phyloP scores from a whole-genome alignment of 2,888 invertebrate genomes.

The Mesoligia furuncula region DNA sequence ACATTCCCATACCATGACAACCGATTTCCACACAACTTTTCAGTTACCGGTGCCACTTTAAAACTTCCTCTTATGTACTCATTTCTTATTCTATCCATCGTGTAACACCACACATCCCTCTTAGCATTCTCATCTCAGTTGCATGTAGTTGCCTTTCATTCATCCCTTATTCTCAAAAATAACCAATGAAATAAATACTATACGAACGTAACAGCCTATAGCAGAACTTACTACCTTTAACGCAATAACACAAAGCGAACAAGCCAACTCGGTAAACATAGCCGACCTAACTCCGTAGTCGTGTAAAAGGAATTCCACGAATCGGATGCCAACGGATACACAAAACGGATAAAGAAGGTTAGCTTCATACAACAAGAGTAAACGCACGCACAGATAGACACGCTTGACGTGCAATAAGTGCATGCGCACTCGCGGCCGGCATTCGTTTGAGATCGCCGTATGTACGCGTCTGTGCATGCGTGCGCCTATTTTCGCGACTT shows the following conservation, averaged over 20 bases:
- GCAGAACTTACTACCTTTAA: not conserved
- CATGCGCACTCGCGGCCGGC: not conserved
- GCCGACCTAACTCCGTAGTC: not conserved
- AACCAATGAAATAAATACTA: not conserved
- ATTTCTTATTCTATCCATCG: too few relatives aligned
- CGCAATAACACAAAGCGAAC: conserved; percentile 16
- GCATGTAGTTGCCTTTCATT: too few relatives aligned
- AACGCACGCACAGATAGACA: not conserved
- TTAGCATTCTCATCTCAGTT: too few relatives aligned
- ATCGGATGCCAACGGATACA: conserved; percentile 17
- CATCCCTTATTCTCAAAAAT: not conserved
- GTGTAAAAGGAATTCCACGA: conserved; percentile 27
- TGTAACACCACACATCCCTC: too few relatives aligned
- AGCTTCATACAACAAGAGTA: not conserved
- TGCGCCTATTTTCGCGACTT: too few relatives aligned
- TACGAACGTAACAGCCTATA: not conserved
- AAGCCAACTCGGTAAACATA: conserved; percentile 1
- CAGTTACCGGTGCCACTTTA: too few relatives aligned
- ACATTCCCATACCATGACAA: too few relatives aligned
- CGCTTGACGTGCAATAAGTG: not conserved
- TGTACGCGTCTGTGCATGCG: too few relatives aligned
- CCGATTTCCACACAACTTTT: too few relatives aligned
- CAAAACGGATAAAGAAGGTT: not conserved
- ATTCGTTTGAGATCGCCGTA: not conserved
- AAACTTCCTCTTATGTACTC: too few relatives aligned